Conservation (phyloP, 2,797 vertebrate genomes). For the Fratercula arctica region DNA sequence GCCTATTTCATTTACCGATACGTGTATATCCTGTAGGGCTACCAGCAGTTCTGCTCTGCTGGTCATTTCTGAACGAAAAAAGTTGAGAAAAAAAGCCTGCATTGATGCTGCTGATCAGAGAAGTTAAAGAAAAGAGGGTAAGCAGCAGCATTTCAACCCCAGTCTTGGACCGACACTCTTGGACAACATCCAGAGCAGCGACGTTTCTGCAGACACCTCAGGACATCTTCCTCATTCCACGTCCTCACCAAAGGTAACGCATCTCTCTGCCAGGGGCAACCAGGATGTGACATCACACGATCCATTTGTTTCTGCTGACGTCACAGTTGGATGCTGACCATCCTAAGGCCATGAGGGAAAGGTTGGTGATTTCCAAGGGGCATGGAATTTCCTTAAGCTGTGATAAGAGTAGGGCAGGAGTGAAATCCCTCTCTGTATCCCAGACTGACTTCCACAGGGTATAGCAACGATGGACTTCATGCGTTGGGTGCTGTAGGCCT, state of each 20-base stretch:
- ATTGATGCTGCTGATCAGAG: neutral
- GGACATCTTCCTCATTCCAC: neutral
- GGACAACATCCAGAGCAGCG: neutral
- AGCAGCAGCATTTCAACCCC: neutral
- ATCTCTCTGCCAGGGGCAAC: neutral
- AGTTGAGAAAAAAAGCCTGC: neutral
- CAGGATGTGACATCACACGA: constrained; percentile 27
- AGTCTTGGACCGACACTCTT: neutral
- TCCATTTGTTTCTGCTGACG: accelerated
- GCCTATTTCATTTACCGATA: neutral
- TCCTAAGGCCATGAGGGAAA: neutral
- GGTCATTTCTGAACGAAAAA: neutral
- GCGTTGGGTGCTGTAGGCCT: neutral
- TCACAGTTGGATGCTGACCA: neutral
- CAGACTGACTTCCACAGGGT: neutral
- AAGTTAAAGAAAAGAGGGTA: neutral
- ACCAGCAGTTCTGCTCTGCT: neutral
- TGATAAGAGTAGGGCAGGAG: neutral
- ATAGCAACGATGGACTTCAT: neutral
- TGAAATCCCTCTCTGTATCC: neutral
- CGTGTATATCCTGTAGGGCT: neutral
- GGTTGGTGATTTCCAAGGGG: neutral
- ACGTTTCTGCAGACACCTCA: neutral
- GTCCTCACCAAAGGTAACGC: neutral
- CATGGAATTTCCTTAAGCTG: neutral